phyloP scores from a whole-genome alignment of 2,888 invertebrate species.

The Lasius fuliginosus region DNA sequence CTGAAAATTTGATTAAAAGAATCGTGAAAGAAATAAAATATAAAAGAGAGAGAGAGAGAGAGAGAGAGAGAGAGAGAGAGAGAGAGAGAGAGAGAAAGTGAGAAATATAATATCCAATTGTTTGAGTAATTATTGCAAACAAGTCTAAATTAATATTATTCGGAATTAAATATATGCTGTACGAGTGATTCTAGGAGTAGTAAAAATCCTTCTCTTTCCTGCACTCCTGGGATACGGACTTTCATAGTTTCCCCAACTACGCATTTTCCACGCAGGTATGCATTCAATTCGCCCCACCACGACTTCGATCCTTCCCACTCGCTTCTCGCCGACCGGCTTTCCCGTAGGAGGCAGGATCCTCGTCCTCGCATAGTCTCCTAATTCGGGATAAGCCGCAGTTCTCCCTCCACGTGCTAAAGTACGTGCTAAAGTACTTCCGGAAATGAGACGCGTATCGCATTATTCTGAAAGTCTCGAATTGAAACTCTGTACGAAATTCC shows the following conservation, averaged over 20 bases:
- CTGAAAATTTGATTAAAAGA: not conserved
- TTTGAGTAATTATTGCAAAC: not conserved
- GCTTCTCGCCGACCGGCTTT: conserved; percentile 44
- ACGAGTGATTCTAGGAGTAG: conserved; percentile 10
- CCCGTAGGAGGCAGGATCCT: conserved; percentile 57
- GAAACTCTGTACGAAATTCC: not conserved
- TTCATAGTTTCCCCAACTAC: conserved; percentile 67
- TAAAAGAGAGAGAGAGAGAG: not conserved
- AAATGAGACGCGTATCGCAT: conserved; percentile 20
- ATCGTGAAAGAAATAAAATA: not conserved
- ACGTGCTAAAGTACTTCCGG: conserved; percentile 36
- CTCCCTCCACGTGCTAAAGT: conserved; percentile 71
- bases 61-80: no score
- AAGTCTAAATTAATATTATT: not conserved
- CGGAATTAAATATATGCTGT: not conserved
- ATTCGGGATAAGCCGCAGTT: conserved; percentile 73
- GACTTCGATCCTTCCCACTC: conserved; percentile 54
- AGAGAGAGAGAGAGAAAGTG: not conserved
- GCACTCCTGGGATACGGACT: conserved; percentile 66
- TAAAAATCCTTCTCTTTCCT: conserved; percentile 54
- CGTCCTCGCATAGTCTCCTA: conserved; percentile 71
- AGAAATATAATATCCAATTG: not conserved
- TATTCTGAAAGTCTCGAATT: not conserved
- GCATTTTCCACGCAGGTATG: conserved; percentile 55
- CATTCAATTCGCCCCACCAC: conserved; percentile 47